Evolutionary conservation across 2,888 invertebrate genomes (phyloP).

Genomic region (Nineta flava): DNA sequence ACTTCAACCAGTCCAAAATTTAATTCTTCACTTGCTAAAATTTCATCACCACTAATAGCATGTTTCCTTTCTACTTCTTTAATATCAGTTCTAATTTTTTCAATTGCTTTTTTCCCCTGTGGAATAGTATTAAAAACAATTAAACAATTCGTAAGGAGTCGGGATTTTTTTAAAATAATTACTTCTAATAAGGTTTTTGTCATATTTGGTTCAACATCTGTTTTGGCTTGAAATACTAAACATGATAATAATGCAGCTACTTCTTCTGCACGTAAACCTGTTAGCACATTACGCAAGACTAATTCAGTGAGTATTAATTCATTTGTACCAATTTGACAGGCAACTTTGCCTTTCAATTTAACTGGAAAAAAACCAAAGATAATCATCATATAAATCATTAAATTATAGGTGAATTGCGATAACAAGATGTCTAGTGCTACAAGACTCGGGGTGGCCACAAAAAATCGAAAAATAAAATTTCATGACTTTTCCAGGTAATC

Average conservation of each 20-base stretch:
- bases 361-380: slow-evolving; percentile 39
- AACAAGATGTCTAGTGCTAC: no score
- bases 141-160: not conserved
- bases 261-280: slow-evolving; percentile 72
- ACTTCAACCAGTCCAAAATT: slow-evolving; percentile 89
- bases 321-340: slow-evolving; percentile 73
- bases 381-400: slow-evolving; percentile 1
- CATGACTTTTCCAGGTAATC: no score
- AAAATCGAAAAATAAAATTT: no score
- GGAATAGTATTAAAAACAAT: slow-evolving; percentile 10
- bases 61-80: slow-evolving; percentile 45
- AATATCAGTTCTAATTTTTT: slow-evolving; percentile 50
- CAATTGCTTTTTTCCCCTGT: slow-evolving; percentile 56
- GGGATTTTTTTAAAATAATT: slow-evolving; percentile 1
- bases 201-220: slow-evolving; percentile 39
- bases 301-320: slow-evolving; percentile 90
- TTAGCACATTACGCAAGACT: slow-evolving; percentile 77
- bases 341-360: slow-evolving; percentile 68
- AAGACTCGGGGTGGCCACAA: no score
- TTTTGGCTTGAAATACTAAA: slow-evolving; percentile 80
- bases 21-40: slow-evolving; percentile 42
- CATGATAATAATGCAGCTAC: slow-evolving; percentile 88
- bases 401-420: not conserved
- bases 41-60: slow-evolving; percentile 33
- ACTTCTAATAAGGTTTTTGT: slow-evolving; percentile 42